A percentile compares a stretch with the other conserved stretches of the same genome.
These are phyloP conservation scores for Lasioglossum pauxillum DNA, from an alignment of 2,888 invertebrate genomes.

Conservation along the genomic window DNA sequence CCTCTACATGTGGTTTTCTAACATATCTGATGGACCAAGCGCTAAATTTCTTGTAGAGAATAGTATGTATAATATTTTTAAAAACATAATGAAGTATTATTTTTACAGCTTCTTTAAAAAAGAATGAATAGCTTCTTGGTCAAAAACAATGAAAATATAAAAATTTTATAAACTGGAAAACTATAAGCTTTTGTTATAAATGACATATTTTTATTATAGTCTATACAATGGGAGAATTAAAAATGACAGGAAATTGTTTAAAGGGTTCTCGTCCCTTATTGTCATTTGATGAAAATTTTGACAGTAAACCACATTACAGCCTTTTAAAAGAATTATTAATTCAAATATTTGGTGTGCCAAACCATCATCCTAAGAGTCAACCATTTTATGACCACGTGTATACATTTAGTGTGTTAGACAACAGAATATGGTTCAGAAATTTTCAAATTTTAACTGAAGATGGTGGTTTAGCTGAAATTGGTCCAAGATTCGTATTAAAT, in stretches of 20 bases:
- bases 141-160: no score
- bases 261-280: slow-evolving; percentile 96
- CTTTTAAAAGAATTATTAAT: slow-evolving; percentile 92
- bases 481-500: slow-evolving; percentile 93
- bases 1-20: slow-evolving; percentile 97
- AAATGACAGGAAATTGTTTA: slow-evolving; percentile 98
- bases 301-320: slow-evolving; percentile 90
- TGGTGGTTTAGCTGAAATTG: slow-evolving; percentile 97
- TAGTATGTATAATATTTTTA: slow-evolving; percentile 86
- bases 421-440: slow-evolving; percentile 98
- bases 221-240: slow-evolving; percentile 98
- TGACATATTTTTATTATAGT: slow-evolving; percentile 86
- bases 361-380: slow-evolving; percentile 98
- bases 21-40: slow-evolving; percentile 95
- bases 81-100: not conserved
- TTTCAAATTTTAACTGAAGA: slow-evolving; percentile 98
- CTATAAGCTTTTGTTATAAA: slow-evolving; percentile 4
- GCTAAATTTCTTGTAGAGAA: slow-evolving; percentile 98
- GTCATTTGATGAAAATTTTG: slow-evolving; percentile 95
- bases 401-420: slow-evolving; percentile 95
- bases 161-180: slow-evolving; percentile 30
- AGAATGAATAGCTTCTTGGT: no score
- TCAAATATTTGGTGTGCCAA: slow-evolving; percentile 97
- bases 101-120: no score
- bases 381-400: slow-evolving; percentile 99